These are phyloP conservation scores for Trematocara variabile DNA, from an alignment of 2,113 vertebrate genomes.

Conservation along the genomic window DNA sequence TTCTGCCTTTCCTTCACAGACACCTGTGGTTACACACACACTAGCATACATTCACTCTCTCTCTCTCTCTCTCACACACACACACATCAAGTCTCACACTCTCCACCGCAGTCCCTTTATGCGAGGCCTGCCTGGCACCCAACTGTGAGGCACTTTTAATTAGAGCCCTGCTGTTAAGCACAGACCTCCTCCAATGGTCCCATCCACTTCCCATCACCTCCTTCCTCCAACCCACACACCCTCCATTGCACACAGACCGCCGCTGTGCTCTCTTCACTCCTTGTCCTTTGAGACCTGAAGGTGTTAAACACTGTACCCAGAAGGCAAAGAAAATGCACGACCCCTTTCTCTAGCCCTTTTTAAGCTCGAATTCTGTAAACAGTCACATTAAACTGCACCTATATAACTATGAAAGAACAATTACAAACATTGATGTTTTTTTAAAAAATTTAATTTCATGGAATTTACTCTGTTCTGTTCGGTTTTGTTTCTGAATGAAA, in stretches of 20 bases:
- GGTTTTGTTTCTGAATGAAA: background rate
- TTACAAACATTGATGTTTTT: background rate
- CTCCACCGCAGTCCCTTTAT: constrained; percentile 44
- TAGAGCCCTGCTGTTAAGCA: constrained; percentile 65
- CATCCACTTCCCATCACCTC: constrained; percentile 23
- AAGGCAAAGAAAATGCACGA: background rate
- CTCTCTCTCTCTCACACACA: background rate
- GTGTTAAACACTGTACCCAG: background rate
- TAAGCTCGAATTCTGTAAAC: background rate
- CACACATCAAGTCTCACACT: constrained; percentile 34
- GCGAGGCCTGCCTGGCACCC: constrained; percentile 38
- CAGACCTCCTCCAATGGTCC: constrained; percentile 30
- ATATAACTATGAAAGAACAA: background rate
- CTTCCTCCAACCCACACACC: constrained; percentile 30
- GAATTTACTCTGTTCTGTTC: background rate
- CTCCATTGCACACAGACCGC: background rate
- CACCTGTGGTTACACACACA: constrained; percentile 13
- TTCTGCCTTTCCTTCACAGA: background rate
- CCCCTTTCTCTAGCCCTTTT: background rate
- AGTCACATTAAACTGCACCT: background rate
- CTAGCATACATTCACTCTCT: background rate
- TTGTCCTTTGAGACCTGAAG: background rate
- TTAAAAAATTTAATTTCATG: accelerated
- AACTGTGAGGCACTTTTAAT: constrained; percentile 68
- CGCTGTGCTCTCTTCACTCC: background rate